A percentile compares a stretch with the other conserved stretches of the same genome.
Conservation (phyloP, 2,797 vertebrate genomes). For the Eurystomus glaucurus region DNA sequence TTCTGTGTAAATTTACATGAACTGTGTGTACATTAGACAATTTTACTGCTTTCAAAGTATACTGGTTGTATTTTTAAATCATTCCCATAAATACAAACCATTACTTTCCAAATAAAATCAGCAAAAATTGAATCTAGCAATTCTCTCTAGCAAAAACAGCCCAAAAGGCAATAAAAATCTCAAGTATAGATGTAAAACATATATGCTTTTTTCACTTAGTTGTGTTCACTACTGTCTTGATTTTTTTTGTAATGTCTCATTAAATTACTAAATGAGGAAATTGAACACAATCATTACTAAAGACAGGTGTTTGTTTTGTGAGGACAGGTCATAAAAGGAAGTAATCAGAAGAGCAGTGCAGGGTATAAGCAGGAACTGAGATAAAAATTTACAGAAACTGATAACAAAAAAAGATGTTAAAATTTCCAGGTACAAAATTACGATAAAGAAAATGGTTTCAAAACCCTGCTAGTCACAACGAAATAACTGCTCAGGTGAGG, state of each 20-base stretch:
- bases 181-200: background rate
- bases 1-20: background rate
- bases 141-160: background rate
- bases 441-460: background rate
- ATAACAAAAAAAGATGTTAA: background rate
- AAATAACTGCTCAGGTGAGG: background rate
- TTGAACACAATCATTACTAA: background rate
- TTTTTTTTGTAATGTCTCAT: rapidly evolving
- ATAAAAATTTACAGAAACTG: background rate
- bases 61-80: background rate
- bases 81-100: background rate
- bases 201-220: background rate
- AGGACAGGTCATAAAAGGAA: background rate
- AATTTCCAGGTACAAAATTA: background rate
- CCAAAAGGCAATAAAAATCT: background rate
- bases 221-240: background rate
- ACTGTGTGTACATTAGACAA: background rate
- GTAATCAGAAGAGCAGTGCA: background rate
- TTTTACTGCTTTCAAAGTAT: background rate
- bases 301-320: background rate
- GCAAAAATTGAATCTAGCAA: background rate
- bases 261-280: background rate
- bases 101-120: background rate
- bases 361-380: background rate
- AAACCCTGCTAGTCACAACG: background rate